These are phyloP conservation scores for Subanguina moxae DNA, from an alignment of 1,140 invertebrate species.

Conservation along the genomic window DNA sequence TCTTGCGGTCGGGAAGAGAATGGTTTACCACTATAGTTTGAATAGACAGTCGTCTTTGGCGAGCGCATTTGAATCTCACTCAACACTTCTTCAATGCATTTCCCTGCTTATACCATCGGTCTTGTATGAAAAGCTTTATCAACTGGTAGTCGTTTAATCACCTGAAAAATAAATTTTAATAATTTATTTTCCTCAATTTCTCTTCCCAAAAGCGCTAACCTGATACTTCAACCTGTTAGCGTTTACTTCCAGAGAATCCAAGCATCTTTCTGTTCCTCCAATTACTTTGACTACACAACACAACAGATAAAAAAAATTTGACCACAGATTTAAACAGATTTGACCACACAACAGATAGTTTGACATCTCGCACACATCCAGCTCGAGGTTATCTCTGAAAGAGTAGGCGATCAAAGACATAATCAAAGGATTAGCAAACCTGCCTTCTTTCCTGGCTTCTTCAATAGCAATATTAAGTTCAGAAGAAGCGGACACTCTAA, in stretches of 20 bases:
- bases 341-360: slow-evolving; percentile 82
- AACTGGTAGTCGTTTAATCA: slow-evolving; percentile 73
- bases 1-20: slow-evolving; percentile 65
- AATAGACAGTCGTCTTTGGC: slow-evolving; percentile 75
- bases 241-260: slow-evolving; percentile 46
- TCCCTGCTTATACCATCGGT: slow-evolving; percentile 75
- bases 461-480: slow-evolving; percentile 55
- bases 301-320: too few species aligned
- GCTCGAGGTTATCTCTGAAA: too few species aligned
- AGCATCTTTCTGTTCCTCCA: slow-evolving; percentile 68
- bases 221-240: slow-evolving; percentile 51
- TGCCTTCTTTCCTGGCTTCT: slow-evolving; percentile 37
- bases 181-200: too few species aligned
- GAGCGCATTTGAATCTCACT: slow-evolving; percentile 66
- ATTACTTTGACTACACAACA: slow-evolving; percentile 88
- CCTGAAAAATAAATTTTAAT: too few species aligned
- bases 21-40: slow-evolving; percentile 59
- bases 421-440: too few species aligned
- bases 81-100: slow-evolving; percentile 69
- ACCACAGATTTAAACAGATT: too few species aligned
- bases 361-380: slow-evolving; percentile 75
- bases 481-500: slow-evolving; percentile 60
- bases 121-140: slow-evolving; percentile 85
- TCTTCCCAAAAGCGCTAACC: slow-evolving; percentile 30
- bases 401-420: too few species aligned